phyloP scores from a whole-genome alignment of 23 tunicate genomes.

The Ascidia mentula region DNA sequence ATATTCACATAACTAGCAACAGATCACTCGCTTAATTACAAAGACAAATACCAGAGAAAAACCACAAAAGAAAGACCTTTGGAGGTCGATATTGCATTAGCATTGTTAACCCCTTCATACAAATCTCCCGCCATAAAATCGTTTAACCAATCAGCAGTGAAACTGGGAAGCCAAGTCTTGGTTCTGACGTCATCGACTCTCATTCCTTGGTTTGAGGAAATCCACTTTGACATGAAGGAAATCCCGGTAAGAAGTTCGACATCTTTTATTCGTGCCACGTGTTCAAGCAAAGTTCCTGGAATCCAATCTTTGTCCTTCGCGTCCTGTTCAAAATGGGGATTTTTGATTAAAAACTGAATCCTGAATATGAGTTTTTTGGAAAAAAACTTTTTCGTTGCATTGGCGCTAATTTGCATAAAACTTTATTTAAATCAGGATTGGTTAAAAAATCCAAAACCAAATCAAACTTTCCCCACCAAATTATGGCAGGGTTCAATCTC shows the following conservation, averaged over 20 bases:
- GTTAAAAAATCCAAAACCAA: too few relatives aligned
- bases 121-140: constrained; percentile 9
- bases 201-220: not conserved
- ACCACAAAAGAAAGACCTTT: not conserved
- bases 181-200: not conserved
- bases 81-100: not conserved
- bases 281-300: constrained; percentile 25
- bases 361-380: too few relatives aligned
- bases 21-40: not conserved
- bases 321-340: too few relatives aligned
- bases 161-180: constrained; percentile 31
- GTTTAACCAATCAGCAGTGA: constrained; percentile 28
- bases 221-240: constrained; percentile 27
- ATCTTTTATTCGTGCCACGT: constrained; percentile 45
- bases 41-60: not conserved
- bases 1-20: too few relatives aligned
- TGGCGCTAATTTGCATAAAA: too few relatives aligned
- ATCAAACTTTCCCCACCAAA: not conserved
- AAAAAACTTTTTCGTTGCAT: too few relatives aligned
- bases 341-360: too few relatives aligned
- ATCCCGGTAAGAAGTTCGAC: constrained; percentile 40
- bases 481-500: constrained; percentile 47
- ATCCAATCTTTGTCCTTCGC: constrained; percentile 20
- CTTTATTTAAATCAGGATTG: too few relatives aligned
- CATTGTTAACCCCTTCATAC: not conserved